A percentile compares a stretch with the other conserved stretches of the same genome.
Conservation (phyloP, 2,113 vertebrate species). For the Carettochelys insculpta region DNA sequence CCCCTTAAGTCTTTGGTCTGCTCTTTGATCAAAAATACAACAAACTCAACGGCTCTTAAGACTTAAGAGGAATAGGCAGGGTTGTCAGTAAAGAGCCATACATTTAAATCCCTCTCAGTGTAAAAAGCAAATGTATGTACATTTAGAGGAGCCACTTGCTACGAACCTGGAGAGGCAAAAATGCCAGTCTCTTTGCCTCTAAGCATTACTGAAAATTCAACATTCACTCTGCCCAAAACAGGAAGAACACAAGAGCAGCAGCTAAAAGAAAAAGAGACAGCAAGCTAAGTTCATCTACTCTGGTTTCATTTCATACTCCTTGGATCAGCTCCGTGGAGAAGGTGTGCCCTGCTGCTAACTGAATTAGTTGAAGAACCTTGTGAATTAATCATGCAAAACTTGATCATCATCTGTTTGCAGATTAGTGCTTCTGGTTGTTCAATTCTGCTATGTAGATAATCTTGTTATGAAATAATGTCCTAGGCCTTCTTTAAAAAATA, state of each 20-base stretch:
- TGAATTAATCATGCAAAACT: background rate
- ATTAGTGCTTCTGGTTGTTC: background rate
- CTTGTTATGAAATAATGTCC: background rate
- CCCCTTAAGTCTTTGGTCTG: background rate
- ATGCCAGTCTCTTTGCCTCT: background rate
- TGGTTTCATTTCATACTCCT: background rate
- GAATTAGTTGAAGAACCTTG: background rate
- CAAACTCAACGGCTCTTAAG: background rate
- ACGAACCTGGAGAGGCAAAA: background rate
- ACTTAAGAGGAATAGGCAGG: background rate
- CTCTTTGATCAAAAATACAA: background rate
- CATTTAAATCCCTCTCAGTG: background rate
- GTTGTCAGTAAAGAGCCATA: background rate
- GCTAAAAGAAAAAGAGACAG: background rate
- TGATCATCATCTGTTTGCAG: background rate
- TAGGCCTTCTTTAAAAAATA: background rate
- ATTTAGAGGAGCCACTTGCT: background rate
- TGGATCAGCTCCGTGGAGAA: background rate
- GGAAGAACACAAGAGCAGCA: background rate
- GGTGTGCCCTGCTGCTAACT: background rate
- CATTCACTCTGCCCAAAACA: background rate
- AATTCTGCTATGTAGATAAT: background rate
- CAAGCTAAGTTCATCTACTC: background rate
- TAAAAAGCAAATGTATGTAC: background rate
- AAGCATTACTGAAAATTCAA: background rate